Base-by-base conservation (phyloP, 2,888 invertebrate genomes). In the Hydroisotoma schaefferi region DNA sequence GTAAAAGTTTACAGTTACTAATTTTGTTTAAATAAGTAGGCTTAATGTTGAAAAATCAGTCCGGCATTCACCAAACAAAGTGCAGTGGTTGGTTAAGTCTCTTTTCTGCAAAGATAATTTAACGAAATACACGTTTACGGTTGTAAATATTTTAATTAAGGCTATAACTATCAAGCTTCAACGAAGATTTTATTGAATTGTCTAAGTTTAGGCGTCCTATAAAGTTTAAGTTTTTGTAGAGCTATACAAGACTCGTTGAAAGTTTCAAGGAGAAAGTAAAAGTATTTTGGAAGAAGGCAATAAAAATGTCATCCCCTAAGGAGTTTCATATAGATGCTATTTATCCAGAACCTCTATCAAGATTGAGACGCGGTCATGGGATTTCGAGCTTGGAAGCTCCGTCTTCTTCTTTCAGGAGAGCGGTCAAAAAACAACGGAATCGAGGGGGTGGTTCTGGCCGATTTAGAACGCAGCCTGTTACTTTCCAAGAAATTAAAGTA, bases 401-500 rank as follows among this genome's bases (percentile, higher is more conserved):
- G 4, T 73, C 75, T 18, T 71, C 74, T 22, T 68, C 74, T 12
- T 75, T 75, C 67, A 72, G 75, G 43, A 71, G 78, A 46, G 82
- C 80, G 69, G 83, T 77, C 70, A 80, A 81, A 57, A 81, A 82
- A 72, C 81, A 81, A 71, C 77, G 80, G 73, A 75, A 79, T 67
- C 63, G 80, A 76, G 69, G 76, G 40, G 65, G 78, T 40, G 54
- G 63, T 33, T 63, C 63, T 10, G 65, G 65, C 5, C 61, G 72
- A 23, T 72, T 72, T 56, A 64, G 72, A 71, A 87, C 87, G 33
- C 84, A 84, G 75, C 87, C 87, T 1, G 84, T 87, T 68, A 87
- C 87, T 46, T 87, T 87, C 76, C 84, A 86, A 40, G 87, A 87
- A 78, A 87, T 87, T 69, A 83, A 85, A 80, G 85, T 84, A 57